Evolutionary conservation across 2,888 invertebrate species (phyloP), one percentile per base, ranked within the genome.

Genomic region (Octonoba sinensis): DNA sequence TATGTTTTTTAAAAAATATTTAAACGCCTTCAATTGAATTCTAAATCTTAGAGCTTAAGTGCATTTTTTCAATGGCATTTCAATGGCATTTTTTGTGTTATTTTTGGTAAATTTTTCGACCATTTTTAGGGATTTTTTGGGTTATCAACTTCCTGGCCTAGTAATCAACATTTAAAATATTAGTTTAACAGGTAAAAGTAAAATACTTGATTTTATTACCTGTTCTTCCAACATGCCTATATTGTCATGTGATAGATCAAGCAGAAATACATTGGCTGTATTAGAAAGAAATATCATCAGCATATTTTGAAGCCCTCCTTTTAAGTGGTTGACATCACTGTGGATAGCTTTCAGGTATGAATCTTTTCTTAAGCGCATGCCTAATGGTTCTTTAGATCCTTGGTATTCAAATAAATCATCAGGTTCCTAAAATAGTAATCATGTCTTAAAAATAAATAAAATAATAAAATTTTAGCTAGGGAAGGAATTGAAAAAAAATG

Each of bases 241-340:
- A 84, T 91, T 91, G 62, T 88, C 88, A 0, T 91, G 89, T 76
- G 87, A 86, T 59, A 88, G 87, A 86, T 93, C 92, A 60, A 95
- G 91, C 78, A 96, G 91, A 90, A 98, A 98, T 83, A 97, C 96
- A 89, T 96, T 95, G 16, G 97, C 94, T 3, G 97, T 96, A 90
- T 97, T 96, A 69, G 96, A 96, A 90, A 97, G 95, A 89, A 97
- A 98, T 81, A 95, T 90, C 90, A 94, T 94, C 54, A 95, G 90
- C 8, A 94, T 91, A 88, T 94, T 95, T 91, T 95, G 91, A 44
- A 89, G 84, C 0, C 89, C 90, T 18, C 89, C 89, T 59, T 87
- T 86, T 36, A 87, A 72, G 74, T 82, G 72, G 74, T 69, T 72
- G 88, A 94, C 93, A 88, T 95, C 95, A 83, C 93, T 92, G 82